Evolutionary conservation across 2,888 invertebrate species (phyloP).

Genomic region (Autographa gamma): DNA sequence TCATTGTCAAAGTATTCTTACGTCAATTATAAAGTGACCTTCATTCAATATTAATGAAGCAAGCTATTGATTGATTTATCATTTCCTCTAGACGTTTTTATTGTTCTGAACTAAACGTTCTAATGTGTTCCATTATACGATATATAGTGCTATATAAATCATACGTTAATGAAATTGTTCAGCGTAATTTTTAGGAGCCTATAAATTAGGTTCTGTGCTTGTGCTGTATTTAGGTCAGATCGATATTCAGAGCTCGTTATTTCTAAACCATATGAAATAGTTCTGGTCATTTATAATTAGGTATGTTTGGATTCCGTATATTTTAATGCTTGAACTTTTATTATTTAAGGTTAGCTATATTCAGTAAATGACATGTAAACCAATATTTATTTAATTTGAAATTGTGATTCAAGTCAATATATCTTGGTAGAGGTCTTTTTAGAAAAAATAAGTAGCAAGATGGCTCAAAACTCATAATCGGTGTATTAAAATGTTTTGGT

Average conservation of each 20-base stretch:
- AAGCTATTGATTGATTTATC: constrained; percentile 67
- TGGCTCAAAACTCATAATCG: neutral
- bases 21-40: constrained; percentile 54
- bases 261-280: neutral
- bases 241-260: neutral
- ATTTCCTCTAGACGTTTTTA: constrained; percentile 46
- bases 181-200: neutral
- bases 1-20: neutral
- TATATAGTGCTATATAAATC: constrained; percentile 8
- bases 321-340: neutral
- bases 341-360: neutral
- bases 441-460: no score
- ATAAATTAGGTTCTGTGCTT: constrained; percentile 14
- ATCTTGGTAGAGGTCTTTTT: no score
- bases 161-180: constrained; percentile 7
- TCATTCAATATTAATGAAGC: constrained; percentile 63
- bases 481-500: neutral
- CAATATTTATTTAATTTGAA: no score
- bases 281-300: neutral
- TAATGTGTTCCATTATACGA: constrained; percentile 7
- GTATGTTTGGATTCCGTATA: neutral
- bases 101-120: constrained; percentile 14
- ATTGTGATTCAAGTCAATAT: no score
- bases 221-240: neutral
- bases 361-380: no score